Evolutionary conservation across 2,888 invertebrate genomes (phyloP), one percentile per base, ranked within the genome.

Genomic region (Lycocerus yunnanus): DNA sequence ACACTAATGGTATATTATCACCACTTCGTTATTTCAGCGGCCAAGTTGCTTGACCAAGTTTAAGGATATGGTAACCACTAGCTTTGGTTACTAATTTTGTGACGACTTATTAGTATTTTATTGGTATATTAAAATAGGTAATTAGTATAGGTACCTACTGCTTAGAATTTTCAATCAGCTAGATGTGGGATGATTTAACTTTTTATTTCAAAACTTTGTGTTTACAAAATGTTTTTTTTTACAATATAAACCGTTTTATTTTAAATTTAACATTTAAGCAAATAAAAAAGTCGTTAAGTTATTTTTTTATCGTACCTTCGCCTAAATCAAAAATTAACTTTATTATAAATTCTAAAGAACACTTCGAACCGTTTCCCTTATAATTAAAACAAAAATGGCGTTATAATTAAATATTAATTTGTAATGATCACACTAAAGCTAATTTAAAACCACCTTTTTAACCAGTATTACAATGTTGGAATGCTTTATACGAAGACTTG

Each of bases 231-330:
- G 43, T n/a, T 43, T 43, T n/a, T 43, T 43, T 43, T 43, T n/a
- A 6, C n/a, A 43, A n/a, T 43, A 43, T 43, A 43, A 43, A 43
- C 43, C 43, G n/a, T n/a, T 43, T 43, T n/a, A 13, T 43, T 6
- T 43, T 13, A n/a, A 43, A 43, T n/a, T 43, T 63, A 63, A n/a
- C 61, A 63, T 63, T n/a, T n/a, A 63, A 20, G n/a, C 61, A 63
- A 63, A 63, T 63, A 63, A 63, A 63, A 63, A 63, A 63, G 61
- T 63, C 61, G 61, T 63, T 63, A 63, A 14, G 61, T 63, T 63
- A 13, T 43, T 43, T 63, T n/a, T 63, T 63, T 63, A 63, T 63
- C 61, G 14, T 63, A 20, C 20, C n/a, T 63, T 18, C n/a, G 18
- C n/a, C 61, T 63, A 63, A 63, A 63, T 63, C 61, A 63, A 63